Conservation (phyloP, 2,797 vertebrate genomes). For the Microctenopoma lineatum region DNA sequence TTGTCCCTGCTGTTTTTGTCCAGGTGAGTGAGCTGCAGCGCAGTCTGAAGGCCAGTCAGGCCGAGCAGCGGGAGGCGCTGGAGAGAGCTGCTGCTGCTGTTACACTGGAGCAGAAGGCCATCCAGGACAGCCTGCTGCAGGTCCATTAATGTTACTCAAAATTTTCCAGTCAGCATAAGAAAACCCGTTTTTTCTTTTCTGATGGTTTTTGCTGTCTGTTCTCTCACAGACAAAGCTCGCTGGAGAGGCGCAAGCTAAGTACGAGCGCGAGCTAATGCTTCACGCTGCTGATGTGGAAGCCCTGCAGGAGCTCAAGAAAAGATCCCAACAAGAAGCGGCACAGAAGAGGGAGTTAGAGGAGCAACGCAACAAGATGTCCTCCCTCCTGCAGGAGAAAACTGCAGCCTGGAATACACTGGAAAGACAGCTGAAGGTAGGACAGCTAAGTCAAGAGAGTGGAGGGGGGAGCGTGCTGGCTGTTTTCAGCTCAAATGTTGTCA, state of each 20-base stretch:
- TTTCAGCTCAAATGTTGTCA: not conserved
- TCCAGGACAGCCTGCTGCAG: conserved; percentile 92
- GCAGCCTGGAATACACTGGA: conserved; percentile 87
- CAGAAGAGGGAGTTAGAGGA: conserved; percentile 88
- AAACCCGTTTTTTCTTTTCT: not conserved
- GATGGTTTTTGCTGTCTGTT: not conserved
- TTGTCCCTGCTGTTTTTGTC: conserved; percentile 3
- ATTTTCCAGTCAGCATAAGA: no score
- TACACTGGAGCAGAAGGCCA: conserved; percentile 90
- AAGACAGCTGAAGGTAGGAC: conserved; percentile 88
- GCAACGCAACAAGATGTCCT: conserved; percentile 85
- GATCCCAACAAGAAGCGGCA: conserved; percentile 79
- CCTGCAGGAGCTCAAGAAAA: conserved; percentile 91
- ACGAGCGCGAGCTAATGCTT: conserved; percentile 95
- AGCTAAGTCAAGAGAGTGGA: not conserved
- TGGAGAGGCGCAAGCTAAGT: conserved; percentile 93
- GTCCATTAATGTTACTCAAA: conserved; percentile 66
- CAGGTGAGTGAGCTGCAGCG: conserved; percentile 92
- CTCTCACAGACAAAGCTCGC: conserved; percentile 79
- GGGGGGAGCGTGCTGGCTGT: no score
- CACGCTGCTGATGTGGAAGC: conserved; percentile 96
- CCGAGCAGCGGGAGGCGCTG: conserved; percentile 92
- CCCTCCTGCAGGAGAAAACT: conserved; percentile 85
- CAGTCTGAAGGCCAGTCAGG: conserved; percentile 86
- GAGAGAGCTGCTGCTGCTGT: conserved; percentile 89